Evolutionary conservation across 53 echinoderm and acorn worm species (phyloP).

Genomic region (Patiria pectinifera): DNA sequence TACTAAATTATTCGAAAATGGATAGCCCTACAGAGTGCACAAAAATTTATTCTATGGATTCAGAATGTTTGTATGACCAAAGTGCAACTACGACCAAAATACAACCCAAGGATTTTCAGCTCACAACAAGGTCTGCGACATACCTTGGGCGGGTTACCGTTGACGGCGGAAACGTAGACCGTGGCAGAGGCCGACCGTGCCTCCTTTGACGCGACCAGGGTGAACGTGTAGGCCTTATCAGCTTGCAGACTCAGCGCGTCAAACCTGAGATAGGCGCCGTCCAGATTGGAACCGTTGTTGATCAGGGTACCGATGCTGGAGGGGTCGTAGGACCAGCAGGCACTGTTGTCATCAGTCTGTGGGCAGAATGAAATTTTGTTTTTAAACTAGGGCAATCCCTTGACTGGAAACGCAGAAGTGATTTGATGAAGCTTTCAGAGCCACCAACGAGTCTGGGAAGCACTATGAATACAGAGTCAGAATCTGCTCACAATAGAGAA

Average conservation of each 20-base stretch:
- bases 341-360: constrained; percentile 84
- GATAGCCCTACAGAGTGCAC: no score
- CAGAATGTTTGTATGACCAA: no score
- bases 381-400: no score
- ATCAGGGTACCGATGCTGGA: constrained; percentile 71
- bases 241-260: constrained; percentile 84
- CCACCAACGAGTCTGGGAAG: no score
- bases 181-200: constrained; percentile 65
- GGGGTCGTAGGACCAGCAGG: constrained; percentile 87
- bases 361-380: no score
- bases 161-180: constrained; percentile 77
- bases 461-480: no score
- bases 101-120: background rate
- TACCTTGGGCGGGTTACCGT: constrained; percentile 92
- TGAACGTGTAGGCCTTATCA: constrained; percentile 83
- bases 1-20: no score
- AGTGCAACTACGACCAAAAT: no score
- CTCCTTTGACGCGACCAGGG: constrained; percentile 73
- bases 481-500: no score
- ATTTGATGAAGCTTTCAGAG: no score
- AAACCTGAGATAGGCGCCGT: constrained; percentile 68
- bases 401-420: no score
- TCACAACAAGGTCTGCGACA: background rate
- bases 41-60: no score
- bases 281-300: constrained; percentile 66